phyloP scores from a whole-genome alignment of 2,888 invertebrate species.

The Ellobium chinense region DNA sequence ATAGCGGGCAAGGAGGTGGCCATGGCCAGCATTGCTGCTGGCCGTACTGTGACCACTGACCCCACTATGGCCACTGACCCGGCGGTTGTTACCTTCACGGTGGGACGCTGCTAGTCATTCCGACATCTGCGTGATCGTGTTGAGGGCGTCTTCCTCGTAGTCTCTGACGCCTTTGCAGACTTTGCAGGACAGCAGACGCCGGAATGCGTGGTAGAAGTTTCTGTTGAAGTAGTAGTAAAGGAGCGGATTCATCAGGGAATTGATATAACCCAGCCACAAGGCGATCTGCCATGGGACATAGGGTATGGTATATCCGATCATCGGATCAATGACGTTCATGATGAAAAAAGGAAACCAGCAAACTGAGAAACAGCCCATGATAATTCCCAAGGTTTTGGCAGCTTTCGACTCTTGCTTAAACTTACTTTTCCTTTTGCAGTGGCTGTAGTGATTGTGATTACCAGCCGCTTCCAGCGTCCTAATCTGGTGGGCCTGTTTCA shows the following conservation, averaged over 20 bases:
- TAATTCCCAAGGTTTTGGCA: conserved; percentile 74
- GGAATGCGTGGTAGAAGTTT: conserved; percentile 79
- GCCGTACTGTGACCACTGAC: conserved; percentile 33
- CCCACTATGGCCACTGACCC: conserved; percentile 21
- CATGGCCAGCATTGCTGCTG: conserved; percentile 12
- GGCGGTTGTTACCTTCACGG: conserved; percentile 38
- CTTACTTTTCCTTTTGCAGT: conserved; percentile 61
- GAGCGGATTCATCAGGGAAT: conserved; percentile 83
- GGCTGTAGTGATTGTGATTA: conserved; percentile 55
- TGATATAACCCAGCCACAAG: conserved; percentile 74
- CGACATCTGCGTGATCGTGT: conserved; percentile 53
- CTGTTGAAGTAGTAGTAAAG: conserved; percentile 83
- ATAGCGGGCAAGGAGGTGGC: conserved; percentile 29
- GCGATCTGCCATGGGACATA: conserved; percentile 71
- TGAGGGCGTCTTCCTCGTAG: conserved; percentile 62
- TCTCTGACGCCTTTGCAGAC: conserved; percentile 69
- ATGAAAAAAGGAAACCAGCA: conserved; percentile 77
- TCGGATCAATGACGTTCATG: conserved; percentile 72
- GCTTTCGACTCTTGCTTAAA: conserved; percentile 75
- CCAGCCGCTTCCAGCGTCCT: conserved; percentile 67
- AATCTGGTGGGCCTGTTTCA: conserved; percentile 72
- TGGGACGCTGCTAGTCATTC: conserved; percentile 59
- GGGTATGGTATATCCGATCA: conserved; percentile 70
- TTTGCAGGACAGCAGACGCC: conserved; percentile 64
- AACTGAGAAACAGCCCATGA: conserved; percentile 75